A percentile compares a stretch with the other conserved stretches of the same genome.
These are phyloP conservation scores for Gephyroberyx darwinii DNA, from an alignment of 2,797 vertebrate species.

Conservation along the genomic window DNA sequence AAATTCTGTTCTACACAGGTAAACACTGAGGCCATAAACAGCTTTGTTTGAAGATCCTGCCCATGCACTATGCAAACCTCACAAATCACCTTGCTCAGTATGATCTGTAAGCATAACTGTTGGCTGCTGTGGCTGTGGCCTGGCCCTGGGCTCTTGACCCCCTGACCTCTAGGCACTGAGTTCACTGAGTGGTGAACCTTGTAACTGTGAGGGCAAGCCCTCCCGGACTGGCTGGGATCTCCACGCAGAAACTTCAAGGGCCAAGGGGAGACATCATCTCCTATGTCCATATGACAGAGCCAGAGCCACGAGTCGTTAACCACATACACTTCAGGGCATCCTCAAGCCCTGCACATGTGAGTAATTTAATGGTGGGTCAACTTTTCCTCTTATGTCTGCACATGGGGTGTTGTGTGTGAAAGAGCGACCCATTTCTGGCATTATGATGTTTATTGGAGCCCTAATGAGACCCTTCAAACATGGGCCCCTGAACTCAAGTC, in stretches of 20 bases:
- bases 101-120: slow-evolving; percentile 72
- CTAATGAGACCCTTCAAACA: slow-evolving; percentile 5
- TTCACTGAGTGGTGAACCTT: slow-evolving; percentile 72
- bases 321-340: not conserved
- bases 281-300: slow-evolving; percentile 26
- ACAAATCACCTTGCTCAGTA: slow-evolving; percentile 71
- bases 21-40: slow-evolving; percentile 73
- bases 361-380: not conserved
- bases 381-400: not conserved
- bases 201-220: slow-evolving; percentile 53
- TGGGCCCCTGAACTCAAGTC: slow-evolving; percentile 8
- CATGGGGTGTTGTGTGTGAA: slow-evolving; percentile 6
- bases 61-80: slow-evolving; percentile 69
- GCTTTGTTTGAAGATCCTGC: slow-evolving; percentile 70
- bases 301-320: slow-evolving; percentile 37
- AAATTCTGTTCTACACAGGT: slow-evolving; percentile 62
- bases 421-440: slow-evolving; percentile 2
- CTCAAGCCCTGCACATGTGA: slow-evolving; percentile 19
- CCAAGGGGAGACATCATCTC: slow-evolving; percentile 38
- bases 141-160: slow-evolving; percentile 70
- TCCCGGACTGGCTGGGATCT: slow-evolving; percentile 49
- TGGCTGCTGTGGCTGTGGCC: slow-evolving; percentile 54
- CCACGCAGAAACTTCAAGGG: slow-evolving; percentile 51
- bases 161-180: slow-evolving; percentile 54
- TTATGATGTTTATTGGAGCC: slow-evolving; percentile 24